phyloP scores from a whole-genome alignment of 2,797 vertebrate species.

The Diplodus sargus region DNA sequence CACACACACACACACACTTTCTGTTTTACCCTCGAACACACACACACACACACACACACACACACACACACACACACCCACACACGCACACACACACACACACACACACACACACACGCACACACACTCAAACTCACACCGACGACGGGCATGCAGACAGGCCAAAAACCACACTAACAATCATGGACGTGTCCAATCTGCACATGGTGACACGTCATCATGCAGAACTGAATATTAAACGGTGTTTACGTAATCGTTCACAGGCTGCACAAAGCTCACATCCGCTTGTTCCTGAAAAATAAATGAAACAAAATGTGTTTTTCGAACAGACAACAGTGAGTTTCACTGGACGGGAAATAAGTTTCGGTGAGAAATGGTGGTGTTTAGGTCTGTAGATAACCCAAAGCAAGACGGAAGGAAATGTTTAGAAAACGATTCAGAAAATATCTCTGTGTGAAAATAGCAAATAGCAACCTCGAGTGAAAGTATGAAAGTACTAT shows the following conservation, averaged over 20 bases:
- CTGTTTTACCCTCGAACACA: constrained; percentile 36
- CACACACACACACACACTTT: constrained; percentile 37
- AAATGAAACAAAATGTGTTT: background rate
- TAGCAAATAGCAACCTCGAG: background rate
- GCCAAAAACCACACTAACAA: background rate
- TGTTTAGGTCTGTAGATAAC: background rate
- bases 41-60: constrained; percentile 19
- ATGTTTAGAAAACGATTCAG: background rate
- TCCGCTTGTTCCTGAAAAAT: too few species aligned
- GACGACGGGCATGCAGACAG: background rate
- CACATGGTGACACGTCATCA: background rate
- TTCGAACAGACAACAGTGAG: too few species aligned
- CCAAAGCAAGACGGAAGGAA: background rate
- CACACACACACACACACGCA: background rate
- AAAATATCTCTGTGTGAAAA: background rate
- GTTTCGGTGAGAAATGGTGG: background rate
- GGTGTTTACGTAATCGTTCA: background rate
- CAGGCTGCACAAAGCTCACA: background rate
- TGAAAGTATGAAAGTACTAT: background rate
- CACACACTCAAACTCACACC: background rate
- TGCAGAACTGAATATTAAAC: background rate
- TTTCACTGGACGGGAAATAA: too few species aligned
- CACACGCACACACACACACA: constrained; percentile 37
- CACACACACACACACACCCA: constrained; percentile 16
- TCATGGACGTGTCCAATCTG: background rate